Base-by-base conservation (phyloP, 2,113 vertebrate genomes). In the Lophius piscatorius region DNA sequence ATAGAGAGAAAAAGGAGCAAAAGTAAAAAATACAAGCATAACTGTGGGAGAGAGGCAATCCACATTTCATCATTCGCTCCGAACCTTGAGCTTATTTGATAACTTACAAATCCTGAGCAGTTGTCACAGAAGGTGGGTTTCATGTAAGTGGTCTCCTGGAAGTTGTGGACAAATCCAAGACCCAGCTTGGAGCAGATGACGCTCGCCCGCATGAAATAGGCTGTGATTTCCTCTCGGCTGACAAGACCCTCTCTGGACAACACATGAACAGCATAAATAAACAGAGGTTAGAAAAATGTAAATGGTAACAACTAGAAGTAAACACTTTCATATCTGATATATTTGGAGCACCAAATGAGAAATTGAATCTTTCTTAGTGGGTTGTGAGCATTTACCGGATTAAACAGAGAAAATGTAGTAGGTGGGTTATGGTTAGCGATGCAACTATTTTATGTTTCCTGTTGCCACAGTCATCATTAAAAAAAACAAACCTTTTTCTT, bases 81-180 rank as follows among this genome's bases (percentile, higher is more conserved):
- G n/a, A n/a, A n/a, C n/a, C n/a, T 16, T 20, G 21, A 11, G 10
- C 23, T n/a, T 33, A 20, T 46, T 16, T 31, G 23, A 13, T 29
- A 38, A 87, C 96, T 94, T 92, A 98, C 96, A 87, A 98, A 97
- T 91, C 96, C 96, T 60, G 96, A 95, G 78, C 96, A 98, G 91
- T 98, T 97, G 89, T 98, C 96, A 6, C 96, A 98, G 87, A 98
- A 98, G 5, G 96, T 98, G 50, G 96, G 96, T 61, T 95, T 95
- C 88, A 98, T 89, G 76, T 98, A 98, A 51, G 96, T 98, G 58
- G 94, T 95, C 80, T 98, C 96, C 79, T 98, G 96, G 82, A 98
- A 98, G 87, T 93, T 98, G 86, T 98, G 96, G 65, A 94, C 91
- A 74, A 98, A 98, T 33, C 96, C 95, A 51, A 96, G 88, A 61